A percentile compares a stretch with the other conserved stretches of the same genome.
These are phyloP conservation scores for Sphinx pinastri DNA, from an alignment of 2,888 invertebrate species.

Conservation along the genomic window DNA sequence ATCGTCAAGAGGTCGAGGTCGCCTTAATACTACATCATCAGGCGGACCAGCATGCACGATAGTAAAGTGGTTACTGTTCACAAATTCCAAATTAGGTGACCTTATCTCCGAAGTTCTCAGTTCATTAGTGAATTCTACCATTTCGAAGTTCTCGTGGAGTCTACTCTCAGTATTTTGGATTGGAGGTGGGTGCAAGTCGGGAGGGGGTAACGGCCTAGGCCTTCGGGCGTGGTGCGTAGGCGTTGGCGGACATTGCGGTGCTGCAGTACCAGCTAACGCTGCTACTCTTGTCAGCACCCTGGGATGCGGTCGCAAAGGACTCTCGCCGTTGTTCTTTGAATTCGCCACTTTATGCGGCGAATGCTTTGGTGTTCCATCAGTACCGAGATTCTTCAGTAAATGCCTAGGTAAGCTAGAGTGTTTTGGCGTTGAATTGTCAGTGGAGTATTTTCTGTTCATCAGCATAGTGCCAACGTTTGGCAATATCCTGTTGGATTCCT, in stretches of 20 bases:
- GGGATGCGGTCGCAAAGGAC: constrained; percentile 85
- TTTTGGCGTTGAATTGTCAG: constrained; percentile 72
- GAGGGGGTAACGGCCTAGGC: constrained; percentile 84
- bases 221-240: constrained; percentile 93
- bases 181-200: constrained; percentile 82
- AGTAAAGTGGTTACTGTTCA: constrained; percentile 83
- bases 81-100: constrained; percentile 82
- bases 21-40: constrained; percentile 76
- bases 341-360: constrained; percentile 63
- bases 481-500: constrained; percentile 59
- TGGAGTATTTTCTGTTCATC: constrained; percentile 75
- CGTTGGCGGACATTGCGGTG: constrained; percentile 92
- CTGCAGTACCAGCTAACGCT: constrained; percentile 80
- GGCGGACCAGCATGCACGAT: constrained; percentile 80
- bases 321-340: constrained; percentile 56
- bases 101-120: constrained; percentile 79
- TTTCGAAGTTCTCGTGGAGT: constrained; percentile 71
- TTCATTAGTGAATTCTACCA: constrained; percentile 79
- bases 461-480: constrained; percentile 74
- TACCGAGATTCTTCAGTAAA: constrained; percentile 71
- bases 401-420: constrained; percentile 78
- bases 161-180: constrained; percentile 68
- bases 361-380: constrained; percentile 74
- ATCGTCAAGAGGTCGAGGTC: constrained; percentile 71
- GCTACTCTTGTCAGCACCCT: constrained; percentile 85